Percentiles rank a stretch among this genome's conserved stretches.
These are phyloP conservation scores for Halocynthia roretzi DNA, from an alignment of 23 tunicate species.

Conservation along the genomic window DNA sequence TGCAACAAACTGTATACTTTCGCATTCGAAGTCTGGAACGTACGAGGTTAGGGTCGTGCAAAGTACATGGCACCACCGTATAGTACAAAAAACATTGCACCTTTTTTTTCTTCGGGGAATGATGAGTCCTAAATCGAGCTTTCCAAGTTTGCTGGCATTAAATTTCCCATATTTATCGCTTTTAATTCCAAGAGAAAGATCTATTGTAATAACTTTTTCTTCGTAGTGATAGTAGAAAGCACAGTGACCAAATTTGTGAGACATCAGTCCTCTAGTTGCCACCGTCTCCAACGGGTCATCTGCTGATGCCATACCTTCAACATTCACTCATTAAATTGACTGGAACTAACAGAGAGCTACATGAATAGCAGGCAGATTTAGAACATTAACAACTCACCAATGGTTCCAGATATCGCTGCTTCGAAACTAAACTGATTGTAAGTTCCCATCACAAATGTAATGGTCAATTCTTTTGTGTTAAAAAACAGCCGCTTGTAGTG, in stretches of 20 bases:
- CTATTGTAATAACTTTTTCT: background rate
- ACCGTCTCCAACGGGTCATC: slow-evolving; percentile 35
- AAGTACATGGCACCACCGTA: too few species aligned
- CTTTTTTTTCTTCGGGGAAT: too few species aligned
- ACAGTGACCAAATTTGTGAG: background rate
- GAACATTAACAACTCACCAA: background rate
- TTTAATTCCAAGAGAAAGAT: background rate
- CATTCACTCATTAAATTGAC: too few species aligned
- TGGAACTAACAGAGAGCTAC: too few species aligned
- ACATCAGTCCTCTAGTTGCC: slow-evolving; percentile 35
- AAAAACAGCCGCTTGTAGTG: slow-evolving; percentile 20
- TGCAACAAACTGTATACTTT: too few species aligned
- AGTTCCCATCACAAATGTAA: slow-evolving; percentile 23
- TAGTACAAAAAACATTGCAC: too few species aligned
- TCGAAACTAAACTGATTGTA: background rate
- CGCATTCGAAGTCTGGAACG: too few species aligned
- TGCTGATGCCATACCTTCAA: slow-evolving; percentile 74
- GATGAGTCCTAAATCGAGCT: too few species aligned
- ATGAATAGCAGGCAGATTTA: too few species aligned
- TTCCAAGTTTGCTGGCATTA: background rate
- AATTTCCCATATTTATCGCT: background rate
- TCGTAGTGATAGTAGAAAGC: slow-evolving; percentile 16
- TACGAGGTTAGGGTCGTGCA: too few species aligned
- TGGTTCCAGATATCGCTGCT: slow-evolving; percentile 9
- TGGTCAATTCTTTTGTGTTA: slow-evolving; percentile 35